A percentile compares a stretch with the other conserved stretches of the same genome.
Conservation (phyloP, 2,888 invertebrate genomes). For the Plebejus argus region DNA sequence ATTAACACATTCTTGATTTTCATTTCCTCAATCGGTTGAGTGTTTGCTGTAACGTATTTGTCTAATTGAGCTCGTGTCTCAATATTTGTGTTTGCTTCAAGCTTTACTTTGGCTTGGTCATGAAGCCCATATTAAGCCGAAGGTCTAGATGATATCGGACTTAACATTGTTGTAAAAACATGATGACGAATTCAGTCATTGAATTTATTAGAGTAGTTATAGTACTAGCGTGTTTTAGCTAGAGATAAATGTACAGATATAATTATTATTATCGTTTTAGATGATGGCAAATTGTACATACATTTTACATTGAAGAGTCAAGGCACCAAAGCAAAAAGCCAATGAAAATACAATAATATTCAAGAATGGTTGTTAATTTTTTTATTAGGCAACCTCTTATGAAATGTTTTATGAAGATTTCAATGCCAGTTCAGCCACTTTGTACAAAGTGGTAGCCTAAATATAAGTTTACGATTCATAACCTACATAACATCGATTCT, state of each 20-base stretch:
- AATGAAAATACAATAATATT: neutral
- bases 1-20: constrained; percentile 23
- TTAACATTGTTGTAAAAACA: neutral
- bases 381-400: neutral
- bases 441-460: constrained; percentile 10
- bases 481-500: constrained; percentile 18
- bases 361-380: neutral
- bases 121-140: neutral
- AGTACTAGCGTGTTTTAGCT: neutral
- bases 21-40: constrained; percentile 22
- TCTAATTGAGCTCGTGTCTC: neutral
- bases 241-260: neutral
- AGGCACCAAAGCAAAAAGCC: neutral
- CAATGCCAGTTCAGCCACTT: constrained; percentile 12
- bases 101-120: neutral
- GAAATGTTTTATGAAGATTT: constrained; percentile 8
- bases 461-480: constrained; percentile 23
- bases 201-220: neutral
- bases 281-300: neutral
- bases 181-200: neutral
- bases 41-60: constrained; percentile 1
- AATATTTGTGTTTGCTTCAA: constrained; percentile 9
- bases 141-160: constrained; percentile 2
- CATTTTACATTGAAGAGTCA: neutral
- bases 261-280: neutral